Evolutionary conservation across 1,140 invertebrate genomes (phyloP), one percentile per base, ranked within the genome.

Genomic region (Leptinotarsa lineolata): DNA sequence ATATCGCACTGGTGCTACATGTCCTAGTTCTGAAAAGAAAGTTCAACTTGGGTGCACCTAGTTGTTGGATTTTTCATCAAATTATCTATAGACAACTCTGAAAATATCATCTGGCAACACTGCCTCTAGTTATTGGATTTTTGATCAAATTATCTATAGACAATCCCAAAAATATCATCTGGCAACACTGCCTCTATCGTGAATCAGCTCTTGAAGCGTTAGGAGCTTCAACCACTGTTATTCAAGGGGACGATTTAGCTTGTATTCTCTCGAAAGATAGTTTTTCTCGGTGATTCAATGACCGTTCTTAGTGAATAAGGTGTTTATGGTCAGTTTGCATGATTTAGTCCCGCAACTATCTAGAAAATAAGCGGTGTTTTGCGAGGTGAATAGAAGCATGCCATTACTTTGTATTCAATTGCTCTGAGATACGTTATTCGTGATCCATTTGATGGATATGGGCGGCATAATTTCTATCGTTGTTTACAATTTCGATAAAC

Each of bases 251-350:
- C 48, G 48, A 16, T 54, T 54, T 54, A n/a, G 48, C 48, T 16
- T 16, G 15, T 15, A 54, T 16, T 15, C 6, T 15, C 1, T 16
- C 1, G 48, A 54, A 54, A 54, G 48, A 54, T 54, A 54, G 48
- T 54, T 54, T 54, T 54, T 54, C 16, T 12, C 48, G 15, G n/a
- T 18, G 48, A 54, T 54, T 54, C 48, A 54, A 63, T 63, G 20
- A 63, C 61, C 24, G 61, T 63, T 63, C 61, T 63, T 30, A 63
- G 20, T 22, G 24, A 21, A 63, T 22, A 63, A 30, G 61, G 61
- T 30, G 61, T 63, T 63, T 63, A 63, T 63, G 48, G 48, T 54
- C 48, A 54, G 48, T 54, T 54, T 54, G 48, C 48, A 54, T 54
- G 48, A 54, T 54, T 54, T n/a, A 54, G 15, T 18, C 48, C n/a